Conservation (phyloP, 2,888 invertebrate species). For the Ariolimax columbianus region DNA sequence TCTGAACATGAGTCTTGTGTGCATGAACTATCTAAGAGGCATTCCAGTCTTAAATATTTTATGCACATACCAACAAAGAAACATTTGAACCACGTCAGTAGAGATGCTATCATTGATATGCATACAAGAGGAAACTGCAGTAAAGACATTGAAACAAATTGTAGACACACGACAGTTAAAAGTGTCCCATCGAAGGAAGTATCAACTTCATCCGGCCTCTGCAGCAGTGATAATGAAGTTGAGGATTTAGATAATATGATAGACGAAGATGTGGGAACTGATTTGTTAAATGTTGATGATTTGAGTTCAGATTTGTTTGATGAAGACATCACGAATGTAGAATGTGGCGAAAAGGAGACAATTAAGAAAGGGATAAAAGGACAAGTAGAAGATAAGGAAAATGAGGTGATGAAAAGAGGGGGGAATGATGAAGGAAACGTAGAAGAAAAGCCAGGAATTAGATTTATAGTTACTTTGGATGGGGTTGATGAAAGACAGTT, state of each 20-base stretch:
- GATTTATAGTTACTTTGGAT: slow-evolving; percentile 90
- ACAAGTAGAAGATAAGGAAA: slow-evolving; percentile 39
- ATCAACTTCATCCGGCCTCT: slow-evolving; percentile 21
- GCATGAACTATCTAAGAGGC: too few relatives aligned
- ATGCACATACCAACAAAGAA: too few relatives aligned
- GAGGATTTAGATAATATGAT: slow-evolving; percentile 51
- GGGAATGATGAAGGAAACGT: neutral
- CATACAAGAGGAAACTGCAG: neutral
- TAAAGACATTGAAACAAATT: too few relatives aligned
- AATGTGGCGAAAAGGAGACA: too few relatives aligned
- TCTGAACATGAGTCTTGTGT: too few relatives aligned
- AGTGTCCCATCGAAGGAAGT: neutral
- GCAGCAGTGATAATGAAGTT: slow-evolving; percentile 42
- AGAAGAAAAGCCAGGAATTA: slow-evolving; percentile 81
- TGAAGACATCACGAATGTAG: slow-evolving; percentile 39
- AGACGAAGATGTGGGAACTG: slow-evolving; percentile 35
- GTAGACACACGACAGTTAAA: neutral
- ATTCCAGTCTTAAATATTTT: too few relatives aligned
- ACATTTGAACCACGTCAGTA: too few relatives aligned
- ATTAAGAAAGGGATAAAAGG: too few relatives aligned
- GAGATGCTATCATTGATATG: too few relatives aligned
- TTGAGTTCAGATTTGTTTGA: slow-evolving; percentile 49
- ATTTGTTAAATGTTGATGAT: slow-evolving; percentile 51
- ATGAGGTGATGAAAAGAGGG: slow-evolving; percentile 43
- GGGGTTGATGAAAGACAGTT: slow-evolving; percentile 81